Conservation (phyloP, 2,888 invertebrate genomes). For the Oxytorus armatus region DNA sequence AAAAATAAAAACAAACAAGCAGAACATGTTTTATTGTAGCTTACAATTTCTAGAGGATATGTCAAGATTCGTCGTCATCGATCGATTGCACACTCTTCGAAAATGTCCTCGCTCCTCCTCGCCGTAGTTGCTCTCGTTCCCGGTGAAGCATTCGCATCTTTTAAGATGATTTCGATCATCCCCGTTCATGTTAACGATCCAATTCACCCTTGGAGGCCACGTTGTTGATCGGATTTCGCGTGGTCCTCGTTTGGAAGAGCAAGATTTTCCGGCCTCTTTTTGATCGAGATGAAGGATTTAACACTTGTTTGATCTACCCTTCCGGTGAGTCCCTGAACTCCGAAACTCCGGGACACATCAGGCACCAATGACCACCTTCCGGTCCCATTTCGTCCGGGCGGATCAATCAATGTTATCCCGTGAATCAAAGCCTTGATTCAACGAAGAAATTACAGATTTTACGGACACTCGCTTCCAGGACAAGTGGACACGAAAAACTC, state of each 20-base stretch:
- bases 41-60: slow-evolving; percentile 77
- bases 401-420: neutral
- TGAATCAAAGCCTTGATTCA: no score
- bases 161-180: no score
- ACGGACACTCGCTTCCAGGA: no score
- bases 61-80: slow-evolving; percentile 75
- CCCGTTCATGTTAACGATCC: no score
- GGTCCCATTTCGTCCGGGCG: neutral
- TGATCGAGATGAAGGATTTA: no score
- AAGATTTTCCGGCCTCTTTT: neutral
- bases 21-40: slow-evolving; percentile 22
- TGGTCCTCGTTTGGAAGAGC: neutral
- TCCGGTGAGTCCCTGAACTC: neutral
- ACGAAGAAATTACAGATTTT: no score
- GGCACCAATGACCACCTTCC: neutral
- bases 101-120: slow-evolving; percentile 45
- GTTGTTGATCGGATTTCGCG: neutral
- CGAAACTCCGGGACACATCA: neutral
- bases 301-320: slow-evolving; percentile 26
- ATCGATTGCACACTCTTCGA: slow-evolving; percentile 45
- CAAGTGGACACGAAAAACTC: no score
- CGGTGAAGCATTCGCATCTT: no score
- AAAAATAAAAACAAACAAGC: neutral
- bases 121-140: no score
- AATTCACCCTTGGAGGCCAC: neutral